Conservation (phyloP, 2,888 invertebrate species). For the Zelleria hepariella region DNA sequence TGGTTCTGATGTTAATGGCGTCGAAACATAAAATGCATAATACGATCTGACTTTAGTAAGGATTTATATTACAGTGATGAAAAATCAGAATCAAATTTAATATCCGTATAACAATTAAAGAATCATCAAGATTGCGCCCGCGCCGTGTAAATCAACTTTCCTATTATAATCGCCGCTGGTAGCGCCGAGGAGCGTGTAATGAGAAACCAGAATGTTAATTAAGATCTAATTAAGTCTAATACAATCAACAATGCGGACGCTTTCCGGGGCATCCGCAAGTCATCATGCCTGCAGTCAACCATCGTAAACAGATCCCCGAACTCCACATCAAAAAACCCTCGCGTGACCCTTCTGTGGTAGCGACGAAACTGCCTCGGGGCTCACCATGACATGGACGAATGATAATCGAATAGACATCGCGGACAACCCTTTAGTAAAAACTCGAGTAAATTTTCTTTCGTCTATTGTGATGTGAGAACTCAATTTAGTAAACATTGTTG, state of each 20-base stretch:
- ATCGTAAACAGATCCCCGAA: conserved; percentile 31
- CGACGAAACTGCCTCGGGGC: neutral
- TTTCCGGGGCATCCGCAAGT: conserved; percentile 66
- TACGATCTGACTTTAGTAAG: neutral
- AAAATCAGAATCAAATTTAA: conserved; percentile 3
- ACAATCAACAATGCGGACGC: conserved; percentile 70
- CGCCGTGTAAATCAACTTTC: conserved; percentile 55
- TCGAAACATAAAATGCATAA: neutral
- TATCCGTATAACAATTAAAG: conserved; percentile 23
- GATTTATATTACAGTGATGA: neutral
- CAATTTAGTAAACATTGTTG: conserved; percentile 56
- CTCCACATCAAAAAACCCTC: conserved; percentile 18
- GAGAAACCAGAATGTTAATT: conserved; percentile 72
- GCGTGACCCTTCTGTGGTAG: neutral
- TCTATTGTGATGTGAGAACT: conserved; percentile 69
- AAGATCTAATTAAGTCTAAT: conserved; percentile 72
- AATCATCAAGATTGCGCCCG: conserved; percentile 47
- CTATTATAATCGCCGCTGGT: conserved; percentile 49
- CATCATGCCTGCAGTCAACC: conserved; percentile 49
- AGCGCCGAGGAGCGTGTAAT: conserved; percentile 68
- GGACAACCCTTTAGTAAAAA: conserved; percentile 69
- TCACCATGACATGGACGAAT: conserved; percentile 19
- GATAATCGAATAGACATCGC: conserved; percentile 68
- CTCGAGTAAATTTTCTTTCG: conserved; percentile 56
- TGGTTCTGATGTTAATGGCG: neutral